phyloP scores from a whole-genome alignment of 64 coral and sea anemone species.

The Actinia tenebrosa region DNA sequence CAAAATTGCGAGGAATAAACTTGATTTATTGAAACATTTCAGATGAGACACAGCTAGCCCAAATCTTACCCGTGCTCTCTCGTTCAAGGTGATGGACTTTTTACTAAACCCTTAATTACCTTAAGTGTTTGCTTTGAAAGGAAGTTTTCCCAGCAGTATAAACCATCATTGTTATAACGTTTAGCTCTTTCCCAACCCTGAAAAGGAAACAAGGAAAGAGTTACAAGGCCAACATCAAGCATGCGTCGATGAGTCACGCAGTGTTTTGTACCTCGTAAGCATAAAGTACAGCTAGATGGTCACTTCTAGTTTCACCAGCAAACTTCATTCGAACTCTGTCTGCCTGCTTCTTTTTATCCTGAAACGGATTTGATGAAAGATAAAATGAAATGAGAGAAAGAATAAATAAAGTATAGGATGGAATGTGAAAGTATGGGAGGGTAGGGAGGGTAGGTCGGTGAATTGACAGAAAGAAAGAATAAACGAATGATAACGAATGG shows the following conservation, averaged over 20 bases:
- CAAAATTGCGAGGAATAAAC: too few species aligned
- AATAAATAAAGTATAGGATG: too few species aligned
- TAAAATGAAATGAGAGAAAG: background rate
- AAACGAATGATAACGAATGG: background rate
- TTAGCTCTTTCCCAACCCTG: slow-evolving; percentile 29
- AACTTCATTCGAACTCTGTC: slow-evolving; percentile 38
- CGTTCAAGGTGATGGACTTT: too few species aligned
- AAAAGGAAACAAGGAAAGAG: background rate
- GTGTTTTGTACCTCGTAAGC: slow-evolving; percentile 35
- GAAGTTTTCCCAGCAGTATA: slow-evolving; percentile 62
- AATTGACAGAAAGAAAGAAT: too few species aligned
- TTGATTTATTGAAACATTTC: too few species aligned
- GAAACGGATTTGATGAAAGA: background rate
- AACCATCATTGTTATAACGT: background rate
- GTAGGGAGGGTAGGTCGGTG: too few species aligned
- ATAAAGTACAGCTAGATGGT: slow-evolving; percentile 49
- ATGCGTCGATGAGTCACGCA: background rate
- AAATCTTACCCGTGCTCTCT: too few species aligned
- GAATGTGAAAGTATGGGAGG: too few species aligned
- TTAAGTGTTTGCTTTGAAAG: slow-evolving; percentile 46
- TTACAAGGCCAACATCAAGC: background rate
- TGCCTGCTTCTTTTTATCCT: slow-evolving; percentile 53
- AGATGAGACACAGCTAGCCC: background rate
- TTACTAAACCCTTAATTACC: slow-evolving; percentile 32
- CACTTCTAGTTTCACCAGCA: slow-evolving; percentile 44